Percentiles rank a stretch among this genome's conserved stretches.
Evolutionary conservation across 2,888 invertebrate genomes (phyloP).

Genomic region (Antheraea yamamai): DNA sequence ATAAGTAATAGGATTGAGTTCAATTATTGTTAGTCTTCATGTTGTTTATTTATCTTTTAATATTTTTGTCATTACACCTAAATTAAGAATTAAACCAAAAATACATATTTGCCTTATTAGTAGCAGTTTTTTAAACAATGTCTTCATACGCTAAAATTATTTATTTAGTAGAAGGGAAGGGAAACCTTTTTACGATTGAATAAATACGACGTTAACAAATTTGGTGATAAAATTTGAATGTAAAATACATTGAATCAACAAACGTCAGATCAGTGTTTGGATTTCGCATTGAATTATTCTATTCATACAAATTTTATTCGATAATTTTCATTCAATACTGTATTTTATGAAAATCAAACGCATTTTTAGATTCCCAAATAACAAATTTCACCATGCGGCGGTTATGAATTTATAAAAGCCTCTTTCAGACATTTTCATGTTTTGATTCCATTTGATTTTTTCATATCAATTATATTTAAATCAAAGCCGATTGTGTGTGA

Average conservation of each 20-base stretch:
- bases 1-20: no score
- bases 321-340: not conserved
- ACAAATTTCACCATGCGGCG: not conserved
- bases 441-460: not conserved
- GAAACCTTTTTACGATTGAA: not conserved
- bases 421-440: not conserved
- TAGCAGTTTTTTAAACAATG: not conserved
- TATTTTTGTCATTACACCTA: no score
- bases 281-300: slow-evolving; percentile 4
- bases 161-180: no score
- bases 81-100: no score
- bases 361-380: slow-evolving; percentile 10
- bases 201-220: not conserved
- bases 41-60: no score
- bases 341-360: slow-evolving; percentile 1
- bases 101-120: no score
- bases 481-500: not conserved
- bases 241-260: not conserved
- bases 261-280: not conserved
- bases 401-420: not conserved
- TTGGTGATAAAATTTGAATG: no score
- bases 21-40: no score
- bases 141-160: not conserved
- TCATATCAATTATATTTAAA: not conserved
- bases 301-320: not conserved